These are phyloP conservation scores for Colaptes auratus DNA, from an alignment of 2,113 vertebrate genomes.

Conservation along the genomic window DNA sequence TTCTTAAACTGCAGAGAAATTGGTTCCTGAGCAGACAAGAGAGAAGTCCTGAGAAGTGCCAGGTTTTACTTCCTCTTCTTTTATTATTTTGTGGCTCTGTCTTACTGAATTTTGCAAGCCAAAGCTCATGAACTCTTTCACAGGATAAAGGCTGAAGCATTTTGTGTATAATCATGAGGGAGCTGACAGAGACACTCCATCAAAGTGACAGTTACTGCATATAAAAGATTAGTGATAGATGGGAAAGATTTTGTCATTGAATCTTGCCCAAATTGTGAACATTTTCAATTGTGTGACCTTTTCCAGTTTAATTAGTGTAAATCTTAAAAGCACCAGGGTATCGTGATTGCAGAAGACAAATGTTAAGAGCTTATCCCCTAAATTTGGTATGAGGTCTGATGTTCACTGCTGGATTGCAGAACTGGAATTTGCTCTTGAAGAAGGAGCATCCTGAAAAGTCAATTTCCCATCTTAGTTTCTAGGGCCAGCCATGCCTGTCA, in stretches of 20 bases:
- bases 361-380: neutral
- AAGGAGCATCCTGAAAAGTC: neutral
- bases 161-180: neutral
- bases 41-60: neutral
- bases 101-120: neutral
- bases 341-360: neutral
- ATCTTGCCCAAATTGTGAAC: slow-evolving; percentile 8
- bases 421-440: neutral
- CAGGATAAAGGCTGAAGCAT: neutral
- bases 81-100: neutral
- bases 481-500: neutral
- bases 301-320: slow-evolving; percentile 51
- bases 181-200: slow-evolving; percentile 10
- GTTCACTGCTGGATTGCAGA: neutral
- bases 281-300: slow-evolving; percentile 51
- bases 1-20: neutral
- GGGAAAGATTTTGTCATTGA: neutral
- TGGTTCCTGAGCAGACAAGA: neutral
- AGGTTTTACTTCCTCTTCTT: slow-evolving; percentile 33
- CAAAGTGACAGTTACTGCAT: neutral
- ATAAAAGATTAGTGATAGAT: neutral
- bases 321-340: neutral
- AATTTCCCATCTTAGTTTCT: neutral
- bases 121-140: neutral
- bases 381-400: neutral